Evolutionary conservation across 2,888 invertebrate genomes (phyloP).

Genomic region (Eurytoma adleriae): DNA sequence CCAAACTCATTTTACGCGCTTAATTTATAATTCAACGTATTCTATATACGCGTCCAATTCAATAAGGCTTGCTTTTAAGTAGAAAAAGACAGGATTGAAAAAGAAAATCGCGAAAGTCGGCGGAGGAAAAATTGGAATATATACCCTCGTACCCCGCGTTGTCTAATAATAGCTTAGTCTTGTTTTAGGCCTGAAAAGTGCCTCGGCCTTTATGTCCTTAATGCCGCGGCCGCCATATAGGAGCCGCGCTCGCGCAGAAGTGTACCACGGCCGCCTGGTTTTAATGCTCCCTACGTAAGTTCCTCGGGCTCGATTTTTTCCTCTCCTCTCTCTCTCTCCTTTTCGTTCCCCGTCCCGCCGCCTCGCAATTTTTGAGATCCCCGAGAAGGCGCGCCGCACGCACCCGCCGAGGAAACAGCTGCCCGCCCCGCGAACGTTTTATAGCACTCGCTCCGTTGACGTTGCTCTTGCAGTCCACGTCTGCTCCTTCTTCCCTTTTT

Average conservation of each 20-base stretch:
- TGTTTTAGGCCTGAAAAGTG: constrained; percentile 38
- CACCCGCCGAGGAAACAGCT: constrained; percentile 14
- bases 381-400: not conserved
- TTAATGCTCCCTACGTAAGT: constrained; percentile 30
- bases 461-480: too few species aligned
- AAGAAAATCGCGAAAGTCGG: too few species aligned
- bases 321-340: constrained; percentile 1
- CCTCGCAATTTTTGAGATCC: not conserved
- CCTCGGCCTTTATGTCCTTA: constrained; percentile 33
- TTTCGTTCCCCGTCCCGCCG: not conserved
- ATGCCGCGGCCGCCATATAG: not conserved
- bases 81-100: too few species aligned
- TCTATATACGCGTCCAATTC: too few species aligned
- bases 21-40: too few species aligned
- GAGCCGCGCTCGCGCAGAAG: constrained; percentile 55
- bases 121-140: too few species aligned
- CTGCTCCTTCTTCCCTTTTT: too few species aligned
- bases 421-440: not conserved
- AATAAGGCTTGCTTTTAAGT: too few species aligned
- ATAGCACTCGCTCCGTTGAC: too few species aligned
- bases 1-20: too few species aligned
- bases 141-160: not conserved
- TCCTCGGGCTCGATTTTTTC: constrained; percentile 25
- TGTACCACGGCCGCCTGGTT: constrained; percentile 67
- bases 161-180: constrained; percentile 45